Base-by-base conservation (phyloP, 2,797 vertebrate species). In the Notoglanidium macrostoma region DNA sequence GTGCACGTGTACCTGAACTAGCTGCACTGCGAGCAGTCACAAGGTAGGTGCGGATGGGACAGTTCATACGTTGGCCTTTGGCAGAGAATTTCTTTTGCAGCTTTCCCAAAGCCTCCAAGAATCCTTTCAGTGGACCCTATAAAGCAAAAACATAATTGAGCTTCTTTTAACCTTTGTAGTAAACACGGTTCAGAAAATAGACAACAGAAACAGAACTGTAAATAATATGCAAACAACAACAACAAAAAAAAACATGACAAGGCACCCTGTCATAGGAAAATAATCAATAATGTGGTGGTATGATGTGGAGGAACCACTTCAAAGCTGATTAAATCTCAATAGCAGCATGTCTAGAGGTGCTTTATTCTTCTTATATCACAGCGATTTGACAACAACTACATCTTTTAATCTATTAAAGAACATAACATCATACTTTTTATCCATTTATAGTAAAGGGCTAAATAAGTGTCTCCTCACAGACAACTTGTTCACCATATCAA, bases 21-120 rank as follows among this genome's bases (percentile, higher is more conserved):
- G 97, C 98, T 0, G 98, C 98, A 0, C 97, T 98, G 19, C 97
- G 95, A 19, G 98, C 97, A 0, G 98, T 99, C 88, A 99, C 98
- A 90, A 99, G 91, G 93, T 98, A 99, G 59, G 98, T 99, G 68
- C 97, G 96, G 84, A 99, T 98, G 3, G 98, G 98, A 49, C 98
- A 96, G 80, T 94, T 93, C 88, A 95, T 72, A 78, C 86, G 51
- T 89, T 96, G 93, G 77, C 96, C 96, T 89, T 96, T 96, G 90
- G 94, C 93, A 68, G 96, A 97, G 91, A 97, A 97, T 89, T 97
- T 97, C 94, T 96, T 97, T 92, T 97, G 96, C 65, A 97, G 94
- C 90, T 95, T 96, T 1, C 96, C 97, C 88, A 97, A 93, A 0
- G 95, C 93, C 90, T 97, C 97, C 93, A 97, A 92, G 89, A 97